A percentile compares a stretch with the other conserved stretches of the same genome.
phyloP scores from a whole-genome alignment of 2,888 invertebrate genomes.

The Onthophagus sagittarius region DNA sequence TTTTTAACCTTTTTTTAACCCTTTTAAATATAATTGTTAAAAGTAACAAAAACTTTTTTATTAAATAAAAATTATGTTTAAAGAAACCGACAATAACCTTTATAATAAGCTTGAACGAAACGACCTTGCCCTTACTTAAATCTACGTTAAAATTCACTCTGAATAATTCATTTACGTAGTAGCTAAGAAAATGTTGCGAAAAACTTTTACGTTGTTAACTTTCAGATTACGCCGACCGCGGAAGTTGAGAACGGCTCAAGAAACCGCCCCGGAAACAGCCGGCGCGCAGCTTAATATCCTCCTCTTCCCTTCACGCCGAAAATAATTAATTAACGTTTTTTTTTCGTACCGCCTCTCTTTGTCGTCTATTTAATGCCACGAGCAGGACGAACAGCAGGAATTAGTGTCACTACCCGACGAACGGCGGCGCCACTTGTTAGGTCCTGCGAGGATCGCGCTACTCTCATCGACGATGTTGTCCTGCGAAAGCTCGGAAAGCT shows the following conservation, averaged over 20 bases:
- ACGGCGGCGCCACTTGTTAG: constrained; percentile 43
- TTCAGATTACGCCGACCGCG: not conserved
- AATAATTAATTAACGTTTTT: constrained; percentile 48
- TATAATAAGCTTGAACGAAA: not conserved
- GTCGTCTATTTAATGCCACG: not conserved
- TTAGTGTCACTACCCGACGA: constrained; percentile 36
- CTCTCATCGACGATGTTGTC: constrained; percentile 23
- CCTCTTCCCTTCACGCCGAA: constrained; percentile 18
- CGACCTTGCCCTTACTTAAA: not conserved
- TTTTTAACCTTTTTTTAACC: no score
- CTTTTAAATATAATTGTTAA: no score
- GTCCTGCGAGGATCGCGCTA: constrained; percentile 41
- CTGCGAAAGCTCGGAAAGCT: constrained; percentile 22
- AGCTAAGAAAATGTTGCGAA: not conserved
- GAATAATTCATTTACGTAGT: not conserved
- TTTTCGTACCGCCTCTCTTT: constrained; percentile 31
- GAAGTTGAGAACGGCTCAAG: not conserved
- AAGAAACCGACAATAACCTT: not conserved
- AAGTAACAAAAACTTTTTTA: no score
- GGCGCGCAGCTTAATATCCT: not conserved
- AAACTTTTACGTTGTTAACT: not conserved
- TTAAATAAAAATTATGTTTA: not conserved
- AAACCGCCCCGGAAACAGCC: not conserved
- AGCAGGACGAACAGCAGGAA: constrained; percentile 7
- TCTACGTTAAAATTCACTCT: not conserved